phyloP scores from a whole-genome alignment of 2,113 vertebrate genomes.

The Mixornis gularis region DNA sequence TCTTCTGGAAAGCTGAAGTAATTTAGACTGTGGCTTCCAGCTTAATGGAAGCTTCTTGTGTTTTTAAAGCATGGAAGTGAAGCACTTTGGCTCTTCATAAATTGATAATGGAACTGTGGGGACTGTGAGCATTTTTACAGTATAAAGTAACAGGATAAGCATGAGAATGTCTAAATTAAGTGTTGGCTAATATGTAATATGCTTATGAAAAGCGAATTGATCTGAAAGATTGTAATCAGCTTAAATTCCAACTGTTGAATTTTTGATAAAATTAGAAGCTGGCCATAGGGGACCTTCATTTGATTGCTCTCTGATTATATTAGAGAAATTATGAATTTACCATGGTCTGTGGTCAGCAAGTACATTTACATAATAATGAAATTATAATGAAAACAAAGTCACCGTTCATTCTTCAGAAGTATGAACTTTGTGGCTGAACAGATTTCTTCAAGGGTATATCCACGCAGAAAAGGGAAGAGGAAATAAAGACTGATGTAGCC shows the following conservation, averaged over 20 bases:
- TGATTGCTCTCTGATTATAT: background rate
- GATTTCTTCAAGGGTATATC: background rate
- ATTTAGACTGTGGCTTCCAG: background rate
- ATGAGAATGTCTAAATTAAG: background rate
- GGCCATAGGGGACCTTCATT: background rate
- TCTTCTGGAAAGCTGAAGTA: background rate
- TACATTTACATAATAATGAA: background rate
- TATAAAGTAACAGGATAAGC: background rate
- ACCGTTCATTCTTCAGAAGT: background rate
- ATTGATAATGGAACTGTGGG: background rate
- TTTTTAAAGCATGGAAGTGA: background rate
- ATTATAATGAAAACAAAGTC: background rate
- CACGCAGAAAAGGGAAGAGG: background rate
- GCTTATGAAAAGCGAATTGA: slow-evolving; percentile 4
- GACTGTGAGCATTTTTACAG: background rate
- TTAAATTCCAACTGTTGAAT: slow-evolving; percentile 27
- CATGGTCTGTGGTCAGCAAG: background rate
- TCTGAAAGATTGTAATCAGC: background rate
- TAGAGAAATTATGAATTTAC: background rate
- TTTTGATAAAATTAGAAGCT: slow-evolving; percentile 14
- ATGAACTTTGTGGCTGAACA: background rate
- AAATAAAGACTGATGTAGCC: background rate
- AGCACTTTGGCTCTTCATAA: background rate
- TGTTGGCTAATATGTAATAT: background rate
- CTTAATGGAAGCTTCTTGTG: background rate